These are phyloP conservation scores for Callinectes sapidus DNA, from an alignment of 2,888 invertebrate genomes.

Conservation along the genomic window DNA sequence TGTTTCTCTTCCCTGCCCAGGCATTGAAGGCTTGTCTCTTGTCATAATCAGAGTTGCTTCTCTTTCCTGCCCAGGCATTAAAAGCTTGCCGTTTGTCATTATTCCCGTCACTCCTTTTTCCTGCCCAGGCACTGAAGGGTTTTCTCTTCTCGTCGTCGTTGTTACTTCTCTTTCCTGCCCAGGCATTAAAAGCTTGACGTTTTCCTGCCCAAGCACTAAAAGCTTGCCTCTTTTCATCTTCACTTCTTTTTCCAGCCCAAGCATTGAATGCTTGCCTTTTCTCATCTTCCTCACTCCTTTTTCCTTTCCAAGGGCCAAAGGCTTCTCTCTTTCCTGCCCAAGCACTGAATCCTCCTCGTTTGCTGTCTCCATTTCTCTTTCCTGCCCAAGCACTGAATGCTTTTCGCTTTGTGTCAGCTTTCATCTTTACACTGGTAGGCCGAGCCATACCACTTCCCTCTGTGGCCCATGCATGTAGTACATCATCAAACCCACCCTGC, in stretches of 20 bases:
- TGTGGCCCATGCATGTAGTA: not conserved
- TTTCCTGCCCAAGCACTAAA: constrained; percentile 70
- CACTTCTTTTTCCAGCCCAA: constrained; percentile 59
- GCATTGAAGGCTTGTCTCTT: constrained; percentile 60
- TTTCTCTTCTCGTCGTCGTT: constrained; percentile 6
- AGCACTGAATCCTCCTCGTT: constrained; percentile 34
- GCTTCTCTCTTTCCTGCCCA: constrained; percentile 58
- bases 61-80: constrained; percentile 68
- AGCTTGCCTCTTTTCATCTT: constrained; percentile 44
- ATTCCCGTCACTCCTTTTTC: constrained; percentile 36
- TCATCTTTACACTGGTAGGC: not conserved
- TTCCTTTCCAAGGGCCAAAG: constrained; percentile 56
- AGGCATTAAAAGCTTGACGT: constrained; percentile 60
- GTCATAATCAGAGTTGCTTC: not conserved
- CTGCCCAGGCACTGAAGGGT: constrained; percentile 65
- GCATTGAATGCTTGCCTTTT: constrained; percentile 57
- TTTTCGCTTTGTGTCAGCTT: not conserved
- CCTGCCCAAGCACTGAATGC: constrained; percentile 65
- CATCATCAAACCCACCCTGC: not conserved
- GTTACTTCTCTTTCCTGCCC: constrained; percentile 61
- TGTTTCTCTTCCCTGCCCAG: constrained; percentile 64
- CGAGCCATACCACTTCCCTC: constrained; percentile 26
- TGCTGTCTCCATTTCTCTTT: constrained; percentile 9
- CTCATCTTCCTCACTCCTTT: constrained; percentile 26
- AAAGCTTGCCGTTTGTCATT: constrained; percentile 53